These are phyloP conservation scores for Adelognathus sp. DNA, from an alignment of 2,888 invertebrate genomes.

Conservation along the genomic window DNA sequence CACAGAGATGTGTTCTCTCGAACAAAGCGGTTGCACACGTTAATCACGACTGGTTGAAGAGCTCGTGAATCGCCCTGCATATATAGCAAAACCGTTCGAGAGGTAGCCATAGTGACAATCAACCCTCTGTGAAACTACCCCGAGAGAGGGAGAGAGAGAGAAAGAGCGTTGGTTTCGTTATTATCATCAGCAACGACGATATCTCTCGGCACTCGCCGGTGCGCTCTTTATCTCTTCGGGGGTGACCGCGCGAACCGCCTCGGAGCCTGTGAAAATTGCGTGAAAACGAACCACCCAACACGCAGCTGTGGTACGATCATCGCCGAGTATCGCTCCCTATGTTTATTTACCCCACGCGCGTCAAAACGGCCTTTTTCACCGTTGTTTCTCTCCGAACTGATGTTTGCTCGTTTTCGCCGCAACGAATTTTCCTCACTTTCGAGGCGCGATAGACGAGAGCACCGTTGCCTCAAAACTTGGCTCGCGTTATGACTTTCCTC, in stretches of 20 bases:
- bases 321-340: not conserved
- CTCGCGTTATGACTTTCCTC: not conserved
- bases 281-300: not conserved
- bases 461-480: not conserved
- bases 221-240: conserved; percentile 27
- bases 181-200: not conserved
- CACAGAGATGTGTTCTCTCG: too few species aligned
- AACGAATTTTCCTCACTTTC: too few species aligned
- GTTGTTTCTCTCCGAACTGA: not conserved
- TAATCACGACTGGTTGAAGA: conserved; percentile 26
- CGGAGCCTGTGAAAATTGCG: conserved; percentile 10
- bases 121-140: conserved; percentile 59
- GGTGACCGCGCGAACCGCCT: too few species aligned
- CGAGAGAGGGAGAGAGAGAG: too few species aligned
- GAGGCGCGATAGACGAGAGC: not conserved
- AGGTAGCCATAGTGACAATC: conserved; percentile 77
- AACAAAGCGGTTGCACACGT: not conserved
- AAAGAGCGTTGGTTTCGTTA: conserved; percentile 2
- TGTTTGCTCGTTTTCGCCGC: not conserved
- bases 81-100: conserved; percentile 38
- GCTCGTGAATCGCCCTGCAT: conserved; percentile 9
- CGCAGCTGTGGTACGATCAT: conserved; percentile 23
- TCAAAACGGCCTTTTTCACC: conserved; percentile 1
- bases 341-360: not conserved
- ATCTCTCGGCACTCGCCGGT: conserved; percentile 3